Base-by-base conservation (phyloP, 2,888 invertebrate genomes). In the Craniophora ligustri region DNA sequence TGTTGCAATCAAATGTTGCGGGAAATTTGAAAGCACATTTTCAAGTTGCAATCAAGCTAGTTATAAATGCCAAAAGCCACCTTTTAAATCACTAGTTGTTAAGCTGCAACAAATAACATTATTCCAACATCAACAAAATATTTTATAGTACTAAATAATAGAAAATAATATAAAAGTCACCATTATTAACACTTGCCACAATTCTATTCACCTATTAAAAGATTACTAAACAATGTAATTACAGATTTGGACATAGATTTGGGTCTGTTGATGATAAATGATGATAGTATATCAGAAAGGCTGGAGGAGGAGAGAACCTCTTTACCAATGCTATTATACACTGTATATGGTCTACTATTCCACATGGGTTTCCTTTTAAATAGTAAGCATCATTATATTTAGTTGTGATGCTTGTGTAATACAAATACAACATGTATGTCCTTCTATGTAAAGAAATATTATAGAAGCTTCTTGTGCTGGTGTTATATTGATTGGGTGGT, bases 171-270 rank as follows among this genome's bases (percentile, higher is more conserved):
- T n/a, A n/a, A n/a, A n/a, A n/a, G n/a, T n/a, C n/a, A n/a, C n/a
- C n/a, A n/a, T n/a, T n/a, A n/a, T n/a, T n/a, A n/a, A 46, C 54
- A 28, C 32, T 10, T 18, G 11, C 35, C 13, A 45, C 26, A 15
- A 18, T 26, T 31, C 26, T 16, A 4, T 23, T 13, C 2, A 16
- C 35, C 41, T 21, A 16, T n/a, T n/a, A 35, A 57, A 28, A 35
- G 49, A 31, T 55, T 26, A 53, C 40, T 36, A 15, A 67, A 63
- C 36, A 68, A 51, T 86, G 78, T 70, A 23, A 72, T 93, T 93
- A 73, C 93, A 93, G 93, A 93, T 91, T 63, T 93, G 85, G 88
- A 85, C 81, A 82, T 91, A 86, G 88, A 89, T 86, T 85, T 94
- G 77, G 84, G 87, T 77, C 76, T 76, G 62, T 84, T 94, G 85